These are phyloP conservation scores for Pipistrellus kuhlii DNA, from an alignment of 2,797 vertebrate species.

Conservation along the genomic window DNA sequence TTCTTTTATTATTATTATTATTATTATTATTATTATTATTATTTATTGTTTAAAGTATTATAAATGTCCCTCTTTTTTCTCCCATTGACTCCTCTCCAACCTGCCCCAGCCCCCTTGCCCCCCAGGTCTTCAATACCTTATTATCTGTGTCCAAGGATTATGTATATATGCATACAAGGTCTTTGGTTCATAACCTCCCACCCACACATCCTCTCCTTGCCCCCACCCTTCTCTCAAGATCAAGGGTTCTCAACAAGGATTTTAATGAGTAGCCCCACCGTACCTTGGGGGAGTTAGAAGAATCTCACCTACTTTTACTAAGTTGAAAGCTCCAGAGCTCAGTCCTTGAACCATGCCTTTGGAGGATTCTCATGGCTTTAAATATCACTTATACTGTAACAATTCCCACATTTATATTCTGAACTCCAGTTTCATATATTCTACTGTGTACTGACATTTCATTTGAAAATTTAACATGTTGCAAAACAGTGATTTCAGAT, in stretches of 20 bases:
- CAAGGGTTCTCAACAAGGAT: neutral
- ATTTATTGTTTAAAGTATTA: too few relatives aligned
- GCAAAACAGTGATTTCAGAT: slow-evolving; percentile 54
- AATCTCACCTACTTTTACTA: neutral
- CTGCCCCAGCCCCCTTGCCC: too few relatives aligned
- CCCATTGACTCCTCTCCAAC: too few relatives aligned
- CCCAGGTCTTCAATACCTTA: too few relatives aligned
- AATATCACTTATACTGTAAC: neutral
- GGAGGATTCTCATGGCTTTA: neutral
- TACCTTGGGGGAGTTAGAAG: neutral
- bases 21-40: too few relatives aligned
- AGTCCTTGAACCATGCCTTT: neutral
- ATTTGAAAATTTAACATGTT: slow-evolving; percentile 37
- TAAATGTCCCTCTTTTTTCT: too few relatives aligned
- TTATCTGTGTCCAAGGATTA: too few relatives aligned
- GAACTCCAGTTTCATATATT: neutral
- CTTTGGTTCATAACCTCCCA: too few relatives aligned
- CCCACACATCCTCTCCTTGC: too few relatives aligned
- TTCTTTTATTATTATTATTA: neutral
- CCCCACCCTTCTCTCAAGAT: neutral
- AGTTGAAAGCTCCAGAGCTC: neutral
- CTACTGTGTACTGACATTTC: neutral
- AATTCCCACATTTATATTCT: neutral
- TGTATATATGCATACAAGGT: too few relatives aligned
- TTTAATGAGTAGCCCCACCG: neutral